Base-by-base conservation (phyloP, 1,140 invertebrate species). In the Globodera ellingtonae region DNA sequence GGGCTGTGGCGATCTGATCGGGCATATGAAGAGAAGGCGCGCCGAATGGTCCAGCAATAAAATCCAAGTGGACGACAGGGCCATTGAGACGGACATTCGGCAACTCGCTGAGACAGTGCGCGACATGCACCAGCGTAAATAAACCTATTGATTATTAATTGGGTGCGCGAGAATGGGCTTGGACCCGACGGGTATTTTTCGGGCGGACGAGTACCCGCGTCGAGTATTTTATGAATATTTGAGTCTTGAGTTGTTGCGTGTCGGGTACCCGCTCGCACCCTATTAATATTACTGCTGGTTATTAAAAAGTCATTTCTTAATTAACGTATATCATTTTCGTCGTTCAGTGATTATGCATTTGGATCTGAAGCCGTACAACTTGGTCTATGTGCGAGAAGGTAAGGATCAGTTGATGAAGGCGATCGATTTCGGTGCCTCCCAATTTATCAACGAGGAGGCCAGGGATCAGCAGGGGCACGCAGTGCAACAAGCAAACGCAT, bases 341-440 rank as follows among this genome's bases (percentile, higher is more conserved):
- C 35, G 18, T 76, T 56, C 18, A 76, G 74, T 35, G 46, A 56
- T 76, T 21, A 76, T 76, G 59, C 74, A 76, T 62, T 62, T 76
- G 56, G 74, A 76, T 70, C 69, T 76, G 74, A 76, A 76, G 74
- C 74, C 74, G 6, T 15, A 56, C 13, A 76, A 76, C 69, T 62
- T 76, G 35, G 7, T 76, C 35, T 76, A 52, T 24, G 24, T 76
- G 21, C 18, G 18, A 48, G 46, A 76, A 10, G 46, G 65, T 8
- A 18, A 56, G 15, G 24, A 66, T n/a, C 35, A 21, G 56, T 35
- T 67, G 44, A 48, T 76, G 59, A 76, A 76, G 15, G 74, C 66
- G 6, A 76, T 76, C 52, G 74, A 76, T 24, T 76, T 76, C 13
- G 74, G 74, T 6, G 13, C 66, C 8, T 70, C 74, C 46, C 46